These are phyloP conservation scores for Notoglanidium macrostoma DNA, from an alignment of 2,797 vertebrate species.

Conservation along the genomic window DNA sequence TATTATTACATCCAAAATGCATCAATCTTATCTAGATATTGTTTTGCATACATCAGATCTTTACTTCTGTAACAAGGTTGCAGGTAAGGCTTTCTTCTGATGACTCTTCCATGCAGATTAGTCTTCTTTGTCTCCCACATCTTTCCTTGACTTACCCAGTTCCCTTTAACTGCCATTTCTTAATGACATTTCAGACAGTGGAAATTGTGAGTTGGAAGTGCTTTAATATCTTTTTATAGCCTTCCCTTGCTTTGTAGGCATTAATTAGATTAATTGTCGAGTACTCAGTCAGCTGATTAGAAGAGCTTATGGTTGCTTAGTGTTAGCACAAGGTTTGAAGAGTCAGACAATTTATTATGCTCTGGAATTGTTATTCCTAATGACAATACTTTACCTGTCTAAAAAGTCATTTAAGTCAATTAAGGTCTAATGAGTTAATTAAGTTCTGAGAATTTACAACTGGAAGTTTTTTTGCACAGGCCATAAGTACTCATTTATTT, in stretches of 20 bases:
- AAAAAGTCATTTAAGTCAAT: background rate
- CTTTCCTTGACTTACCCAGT: background rate
- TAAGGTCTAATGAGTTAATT: background rate
- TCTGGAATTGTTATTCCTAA: background rate
- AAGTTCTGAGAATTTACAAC: background rate
- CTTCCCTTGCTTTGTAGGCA: background rate
- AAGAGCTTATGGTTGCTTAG: background rate
- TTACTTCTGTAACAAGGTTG: background rate
- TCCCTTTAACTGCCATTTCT: background rate
- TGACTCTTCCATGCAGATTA: too few species aligned
- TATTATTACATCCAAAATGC: background rate
- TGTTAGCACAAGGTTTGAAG: background rate
- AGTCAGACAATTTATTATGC: background rate
- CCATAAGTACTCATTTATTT: background rate
- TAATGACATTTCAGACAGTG: background rate
- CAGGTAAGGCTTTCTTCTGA: background rate
- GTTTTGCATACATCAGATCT: background rate
- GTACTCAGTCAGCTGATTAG: constrained; percentile 1
- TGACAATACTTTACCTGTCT: background rate
- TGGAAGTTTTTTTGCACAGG: background rate
- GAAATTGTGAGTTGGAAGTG: background rate
- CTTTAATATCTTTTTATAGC: constrained; percentile 7
- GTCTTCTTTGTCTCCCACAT: background rate
- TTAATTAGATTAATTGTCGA: background rate
- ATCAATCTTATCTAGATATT: background rate